Conservation (phyloP, 2,888 invertebrate genomes). For the Diloba caeruleocephala region DNA sequence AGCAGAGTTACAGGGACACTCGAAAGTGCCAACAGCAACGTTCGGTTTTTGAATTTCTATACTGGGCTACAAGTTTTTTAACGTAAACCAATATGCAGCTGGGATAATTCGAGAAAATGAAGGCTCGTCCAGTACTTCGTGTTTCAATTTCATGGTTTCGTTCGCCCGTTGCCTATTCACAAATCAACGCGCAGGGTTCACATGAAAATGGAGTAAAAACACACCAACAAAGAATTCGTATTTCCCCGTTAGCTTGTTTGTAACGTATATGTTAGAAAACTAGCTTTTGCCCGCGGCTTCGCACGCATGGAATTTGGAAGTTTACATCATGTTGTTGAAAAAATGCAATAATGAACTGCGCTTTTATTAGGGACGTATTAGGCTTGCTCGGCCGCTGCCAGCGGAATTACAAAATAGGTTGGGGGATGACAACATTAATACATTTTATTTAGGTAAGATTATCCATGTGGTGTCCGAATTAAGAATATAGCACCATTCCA, state of each 20-base stretch:
- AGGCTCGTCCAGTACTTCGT: constrained; percentile 14
- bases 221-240: constrained; percentile 27
- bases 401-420: no score
- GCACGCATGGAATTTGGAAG: no score
- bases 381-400: no score
- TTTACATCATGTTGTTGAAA: no score
- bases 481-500: no score
- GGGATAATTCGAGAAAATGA: constrained; percentile 9
- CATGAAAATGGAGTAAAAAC: constrained; percentile 29
- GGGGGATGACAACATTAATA: no score
- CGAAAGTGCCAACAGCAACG: constrained; percentile 64
- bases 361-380: no score
- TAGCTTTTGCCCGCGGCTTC: no score
- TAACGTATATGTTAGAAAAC: no score
- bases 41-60: constrained; percentile 72
- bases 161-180: constrained; percentile 34
- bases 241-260: constrained; percentile 35
- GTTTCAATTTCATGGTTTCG: constrained; percentile 35
- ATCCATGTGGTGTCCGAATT: no score
- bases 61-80: constrained; percentile 69
- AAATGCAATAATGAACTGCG: no score
- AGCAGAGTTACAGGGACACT: constrained; percentile 46
- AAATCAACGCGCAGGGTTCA: constrained; percentile 34
- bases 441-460: no score
- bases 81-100: constrained; percentile 60